Percentiles rank a stretch among this genome's conserved stretches.
These are phyloP conservation scores for Columbina picui DNA, from an alignment of 2,113 vertebrate species.

Conservation along the genomic window DNA sequence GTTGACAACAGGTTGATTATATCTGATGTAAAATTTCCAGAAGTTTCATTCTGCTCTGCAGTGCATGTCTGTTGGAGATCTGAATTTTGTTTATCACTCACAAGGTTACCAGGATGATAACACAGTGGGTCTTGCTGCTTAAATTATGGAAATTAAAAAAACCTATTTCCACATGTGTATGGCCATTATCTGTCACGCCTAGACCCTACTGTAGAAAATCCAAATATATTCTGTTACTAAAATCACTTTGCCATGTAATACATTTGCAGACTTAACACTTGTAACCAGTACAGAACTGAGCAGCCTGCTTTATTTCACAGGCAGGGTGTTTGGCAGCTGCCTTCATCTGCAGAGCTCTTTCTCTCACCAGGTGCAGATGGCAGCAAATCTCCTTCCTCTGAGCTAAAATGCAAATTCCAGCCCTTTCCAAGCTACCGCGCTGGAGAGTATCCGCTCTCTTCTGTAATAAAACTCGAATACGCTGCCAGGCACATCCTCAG, in stretches of 20 bases:
- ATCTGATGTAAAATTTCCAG: not conserved
- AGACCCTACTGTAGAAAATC: not conserved
- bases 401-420: constrained; percentile 21
- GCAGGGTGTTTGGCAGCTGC: not conserved
- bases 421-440: not conserved
- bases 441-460: not conserved
- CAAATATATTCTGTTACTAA: not conserved
- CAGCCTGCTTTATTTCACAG: not conserved
- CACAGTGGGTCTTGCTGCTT: not conserved
- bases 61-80: not conserved
- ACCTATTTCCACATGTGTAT: not conserved
- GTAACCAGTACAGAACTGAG: not conserved
- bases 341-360: constrained; percentile 55
- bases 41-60: not conserved
- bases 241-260: not conserved
- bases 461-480: not conserved
- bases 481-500: not conserved
- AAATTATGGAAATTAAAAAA: not conserved
- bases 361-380: constrained; percentile 60
- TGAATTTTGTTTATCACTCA: not conserved
- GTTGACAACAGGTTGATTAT: not conserved
- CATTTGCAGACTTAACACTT: not conserved
- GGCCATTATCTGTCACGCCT: not conserved
- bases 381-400: constrained; percentile 45
- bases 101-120: not conserved